phyloP scores from a whole-genome alignment of 2,797 vertebrate species.

The Hirundo rustica region DNA sequence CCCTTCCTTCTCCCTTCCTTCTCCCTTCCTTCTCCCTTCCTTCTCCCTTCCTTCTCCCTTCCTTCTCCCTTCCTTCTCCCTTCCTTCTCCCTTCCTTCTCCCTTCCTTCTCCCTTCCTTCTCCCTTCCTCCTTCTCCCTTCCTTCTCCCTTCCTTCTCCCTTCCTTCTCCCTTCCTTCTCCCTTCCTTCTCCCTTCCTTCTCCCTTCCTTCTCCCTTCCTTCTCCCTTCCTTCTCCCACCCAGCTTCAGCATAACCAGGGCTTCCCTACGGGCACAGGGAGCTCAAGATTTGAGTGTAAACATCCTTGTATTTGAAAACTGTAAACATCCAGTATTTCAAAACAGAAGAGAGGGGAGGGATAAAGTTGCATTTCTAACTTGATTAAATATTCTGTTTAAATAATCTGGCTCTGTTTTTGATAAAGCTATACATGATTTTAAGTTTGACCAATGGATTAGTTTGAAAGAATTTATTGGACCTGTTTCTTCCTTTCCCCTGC shows the following conservation, averaged over 20 bases:
- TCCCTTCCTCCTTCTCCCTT: no score
- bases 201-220: no score
- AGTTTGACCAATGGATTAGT: not conserved
- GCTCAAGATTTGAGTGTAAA: not conserved
- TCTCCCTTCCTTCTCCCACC: fast-evolving
- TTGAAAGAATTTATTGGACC: not conserved
- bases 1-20: no score
- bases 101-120: no score
- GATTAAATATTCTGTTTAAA: not conserved
- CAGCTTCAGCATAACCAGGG: not conserved
- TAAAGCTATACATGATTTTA: not conserved
- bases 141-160: no score
- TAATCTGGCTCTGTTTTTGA: not conserved
- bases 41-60: no score
- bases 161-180: no score
- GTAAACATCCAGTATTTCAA: not conserved
- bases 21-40: no score
- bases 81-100: no score
- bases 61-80: no score
- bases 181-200: fast-evolving
- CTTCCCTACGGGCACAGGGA: not conserved
- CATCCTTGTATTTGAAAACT: not conserved
- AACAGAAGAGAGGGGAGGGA: not conserved
- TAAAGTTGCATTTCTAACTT: not conserved
- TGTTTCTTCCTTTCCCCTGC: not conserved